Percentiles rank a stretch among this genome's conserved stretches.
Evolutionary conservation across 2,797 vertebrate species (phyloP).

Genomic region (Macroramphosus scolopax): DNA sequence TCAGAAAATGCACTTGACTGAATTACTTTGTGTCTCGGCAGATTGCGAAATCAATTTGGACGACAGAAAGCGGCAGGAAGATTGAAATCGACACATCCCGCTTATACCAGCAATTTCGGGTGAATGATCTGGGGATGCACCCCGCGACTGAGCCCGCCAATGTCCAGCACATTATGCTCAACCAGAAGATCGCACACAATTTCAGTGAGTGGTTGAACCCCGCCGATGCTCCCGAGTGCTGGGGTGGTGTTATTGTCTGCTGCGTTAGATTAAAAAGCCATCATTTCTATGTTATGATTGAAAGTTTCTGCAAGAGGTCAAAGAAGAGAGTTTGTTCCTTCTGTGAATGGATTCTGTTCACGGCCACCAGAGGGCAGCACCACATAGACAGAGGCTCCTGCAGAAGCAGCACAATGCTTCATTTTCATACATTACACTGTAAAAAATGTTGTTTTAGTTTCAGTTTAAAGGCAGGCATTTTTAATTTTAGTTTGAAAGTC

Average conservation of each 20-base stretch:
- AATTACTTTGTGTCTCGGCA: conserved; percentile 55
- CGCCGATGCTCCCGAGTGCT: no score
- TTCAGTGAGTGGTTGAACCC: conserved; percentile 76
- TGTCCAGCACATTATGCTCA: conserved; percentile 76
- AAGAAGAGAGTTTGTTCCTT: background rate
- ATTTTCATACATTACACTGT: no score
- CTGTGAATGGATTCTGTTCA: no score
- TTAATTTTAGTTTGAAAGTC: no score
- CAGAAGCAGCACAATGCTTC: background rate
- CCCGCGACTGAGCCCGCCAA: conserved; percentile 34
- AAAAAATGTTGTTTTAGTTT: no score
- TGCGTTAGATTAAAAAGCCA: no score
- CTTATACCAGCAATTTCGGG: conserved; percentile 72
- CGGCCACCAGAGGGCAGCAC: conserved; percentile 68
- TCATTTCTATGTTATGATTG: no score
- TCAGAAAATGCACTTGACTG: conserved; percentile 11
- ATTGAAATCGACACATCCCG: conserved; percentile 66
- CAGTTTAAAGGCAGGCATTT: no score
- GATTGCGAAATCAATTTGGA: conserved; percentile 83
- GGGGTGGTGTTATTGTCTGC: no score
- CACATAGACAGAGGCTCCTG: conserved; percentile 16
- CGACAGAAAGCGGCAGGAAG: conserved; percentile 43
- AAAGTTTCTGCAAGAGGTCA: no score
- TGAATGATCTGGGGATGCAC: conserved; percentile 51
- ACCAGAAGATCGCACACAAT: conserved; percentile 77